Percentiles rank a stretch among this genome's conserved stretches.
Evolutionary conservation across 2,888 invertebrate species (phyloP).

Genomic region (Melieria crassipennis): DNA sequence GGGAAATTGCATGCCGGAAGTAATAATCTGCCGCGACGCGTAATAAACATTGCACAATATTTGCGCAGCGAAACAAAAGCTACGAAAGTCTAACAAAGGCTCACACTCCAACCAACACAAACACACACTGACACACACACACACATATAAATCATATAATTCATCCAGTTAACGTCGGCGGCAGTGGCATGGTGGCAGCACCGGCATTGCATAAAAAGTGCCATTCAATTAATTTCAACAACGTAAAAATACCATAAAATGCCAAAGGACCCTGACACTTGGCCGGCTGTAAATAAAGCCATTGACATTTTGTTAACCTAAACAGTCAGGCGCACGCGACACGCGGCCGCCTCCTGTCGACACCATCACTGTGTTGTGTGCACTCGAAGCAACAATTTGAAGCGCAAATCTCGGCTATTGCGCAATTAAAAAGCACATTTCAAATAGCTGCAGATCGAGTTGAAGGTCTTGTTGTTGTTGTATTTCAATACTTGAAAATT

Average conservation of each 20-base stretch:
- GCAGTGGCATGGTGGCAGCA: no score
- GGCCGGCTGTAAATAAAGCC: constrained; percentile 13
- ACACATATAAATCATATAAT: not conserved
- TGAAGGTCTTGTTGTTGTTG: no score
- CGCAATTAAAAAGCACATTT: constrained; percentile 19
- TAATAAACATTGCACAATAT: no score
- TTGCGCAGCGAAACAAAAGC: no score
- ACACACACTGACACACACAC: not conserved
- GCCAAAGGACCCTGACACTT: not conserved
- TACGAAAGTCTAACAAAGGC: constrained; percentile 18
- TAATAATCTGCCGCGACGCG: no score
- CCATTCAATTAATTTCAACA: constrained; percentile 8
- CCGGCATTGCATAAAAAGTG: not conserved
- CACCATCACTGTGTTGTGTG: not conserved
- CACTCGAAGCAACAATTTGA: not conserved
- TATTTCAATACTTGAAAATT: no score
- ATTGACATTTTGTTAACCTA: constrained; percentile 16
- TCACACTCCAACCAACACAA: constrained; percentile 34
- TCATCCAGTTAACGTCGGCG: constrained; percentile 42
- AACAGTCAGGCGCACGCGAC: not conserved
- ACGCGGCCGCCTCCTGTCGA: no score
- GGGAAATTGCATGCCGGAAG: no score
- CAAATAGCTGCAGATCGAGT: no score
- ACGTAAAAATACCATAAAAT: constrained; percentile 7
- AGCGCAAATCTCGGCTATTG: constrained; percentile 14